Base-by-base conservation (phyloP, 2,888 invertebrate species). In the Eupithecia pulchellata region DNA sequence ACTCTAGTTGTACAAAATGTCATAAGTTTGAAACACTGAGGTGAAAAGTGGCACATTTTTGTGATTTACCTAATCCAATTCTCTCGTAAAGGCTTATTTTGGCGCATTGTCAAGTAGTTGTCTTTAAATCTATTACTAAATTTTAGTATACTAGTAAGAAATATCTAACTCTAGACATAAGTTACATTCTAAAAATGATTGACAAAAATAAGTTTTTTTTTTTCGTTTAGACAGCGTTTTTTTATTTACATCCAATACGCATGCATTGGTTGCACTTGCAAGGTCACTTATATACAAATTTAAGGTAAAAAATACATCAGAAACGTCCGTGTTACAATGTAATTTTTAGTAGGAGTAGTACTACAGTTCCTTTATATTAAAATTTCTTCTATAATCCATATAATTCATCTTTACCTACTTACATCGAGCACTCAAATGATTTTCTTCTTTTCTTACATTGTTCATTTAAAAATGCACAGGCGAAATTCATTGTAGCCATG, bases 101-200 rank as follows among this genome's bases (percentile, higher is more conserved):
- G 91, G 92, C 92, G 91, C 92, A 91, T 91, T 91, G 91, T 91
- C 92, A 90, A 91, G 76, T 77, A 64, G 29, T 30, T 47, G 0
- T 29, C 20, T 29, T 62, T 30, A 25, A 20, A 47, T 30, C 30
- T 20, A 47, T 32, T 20, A 32, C 62, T 36, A 36, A 27, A 14
- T 36, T 25, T 62, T n/a, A 64, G 30, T 52, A 34, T 25, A 58
- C 13, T 30, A n/a, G 8, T 20, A 55, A 64, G 64, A 64, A 64
- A 52, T 61, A 36, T 34, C 9, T 34, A 57, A 57, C 2, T 20
- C n/a, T 61, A 52, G 6, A 34, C n/a, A 52, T 52, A 25, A 6
- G 27, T 57, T 36, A 57, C 4, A 29, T 57, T 36, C 27, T 57
- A 65, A 57, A 57, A 65, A 57, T 65, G 32, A 65, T 65, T 39